These are phyloP conservation scores for Diarsia mendica DNA, from an alignment of 2,888 invertebrate species.

Conservation along the genomic window DNA sequence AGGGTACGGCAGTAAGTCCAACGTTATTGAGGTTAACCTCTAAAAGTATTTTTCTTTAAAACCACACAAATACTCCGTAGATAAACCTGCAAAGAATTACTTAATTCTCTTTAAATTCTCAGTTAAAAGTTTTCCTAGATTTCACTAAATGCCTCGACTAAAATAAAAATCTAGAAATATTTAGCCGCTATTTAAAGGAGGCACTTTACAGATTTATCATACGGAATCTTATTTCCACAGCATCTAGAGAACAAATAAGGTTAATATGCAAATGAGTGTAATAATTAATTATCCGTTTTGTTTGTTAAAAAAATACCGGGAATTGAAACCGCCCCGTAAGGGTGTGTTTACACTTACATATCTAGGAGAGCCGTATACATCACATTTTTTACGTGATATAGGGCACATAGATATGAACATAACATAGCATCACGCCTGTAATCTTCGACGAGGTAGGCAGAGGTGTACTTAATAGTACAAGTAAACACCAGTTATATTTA, in stretches of 20 bases:
- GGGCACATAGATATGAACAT: background rate
- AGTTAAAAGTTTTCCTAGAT: conserved; percentile 7
- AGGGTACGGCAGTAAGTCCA: too few relatives aligned
- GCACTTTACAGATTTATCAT: conserved; percentile 55
- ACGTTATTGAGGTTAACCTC: too few relatives aligned
- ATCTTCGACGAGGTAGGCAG: too few relatives aligned
- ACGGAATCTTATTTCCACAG: conserved; percentile 59
- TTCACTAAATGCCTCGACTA: conserved; percentile 2
- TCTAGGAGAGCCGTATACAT: background rate
- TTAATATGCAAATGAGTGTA: conserved; percentile 73
- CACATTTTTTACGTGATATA: background rate
- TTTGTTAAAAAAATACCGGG: conserved; percentile 70
- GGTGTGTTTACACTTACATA: conserved; percentile 23
- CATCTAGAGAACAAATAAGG: conserved; percentile 63
- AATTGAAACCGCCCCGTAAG: conserved; percentile 69
- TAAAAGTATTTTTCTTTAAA: background rate
- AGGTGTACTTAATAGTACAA: too few relatives aligned
- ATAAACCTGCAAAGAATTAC: background rate
- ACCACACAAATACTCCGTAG: background rate
- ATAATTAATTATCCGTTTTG: conserved; percentile 79
- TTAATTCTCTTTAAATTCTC: background rate
- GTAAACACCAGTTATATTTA: too few relatives aligned
- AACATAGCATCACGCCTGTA: too few relatives aligned
- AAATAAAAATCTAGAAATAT: conserved; percentile 33
- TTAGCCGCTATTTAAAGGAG: conserved; percentile 13